These are phyloP conservation scores for Condylostylus longicornis DNA, from an alignment of 1,140 invertebrate genomes.

Conservation along the genomic window DNA sequence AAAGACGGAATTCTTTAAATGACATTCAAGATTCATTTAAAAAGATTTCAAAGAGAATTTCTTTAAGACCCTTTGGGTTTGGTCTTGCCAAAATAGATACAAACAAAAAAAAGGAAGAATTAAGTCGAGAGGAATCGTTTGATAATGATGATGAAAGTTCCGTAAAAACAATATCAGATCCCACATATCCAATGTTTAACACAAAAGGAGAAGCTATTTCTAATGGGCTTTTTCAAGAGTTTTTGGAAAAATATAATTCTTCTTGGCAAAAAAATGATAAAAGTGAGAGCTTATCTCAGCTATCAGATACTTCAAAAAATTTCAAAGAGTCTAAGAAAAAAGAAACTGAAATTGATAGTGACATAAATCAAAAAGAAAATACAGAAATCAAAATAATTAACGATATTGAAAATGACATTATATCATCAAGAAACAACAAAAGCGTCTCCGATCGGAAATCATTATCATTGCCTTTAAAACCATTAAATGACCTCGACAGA, in stretches of 20 bases:
- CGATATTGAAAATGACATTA: background rate
- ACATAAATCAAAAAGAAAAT: too few relatives aligned
- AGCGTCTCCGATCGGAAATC: slow-evolving; percentile 44
- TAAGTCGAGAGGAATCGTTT: slow-evolving; percentile 31
- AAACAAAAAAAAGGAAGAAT: slow-evolving; percentile 19
- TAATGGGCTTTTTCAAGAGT: slow-evolving; percentile 51
- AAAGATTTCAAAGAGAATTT: slow-evolving; percentile 35
- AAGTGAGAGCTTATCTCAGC: too few relatives aligned
- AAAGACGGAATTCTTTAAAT: slow-evolving; percentile 32
- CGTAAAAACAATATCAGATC: slow-evolving; percentile 55
- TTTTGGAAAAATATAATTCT: slow-evolving; percentile 40
- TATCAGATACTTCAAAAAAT: too few relatives aligned
- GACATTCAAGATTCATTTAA: slow-evolving; percentile 40
- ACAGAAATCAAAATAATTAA: background rate
- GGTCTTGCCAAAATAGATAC: slow-evolving; percentile 10
- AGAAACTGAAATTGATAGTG: slow-evolving; percentile 15
- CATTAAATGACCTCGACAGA: slow-evolving; percentile 34
- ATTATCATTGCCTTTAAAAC: slow-evolving; percentile 54
- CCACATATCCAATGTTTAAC: slow-evolving; percentile 57
- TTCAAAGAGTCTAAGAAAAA: too few relatives aligned
- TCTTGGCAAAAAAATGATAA: slow-evolving; percentile 14
- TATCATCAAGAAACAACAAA: slow-evolving; percentile 6
- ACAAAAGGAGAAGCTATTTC: slow-evolving; percentile 55
- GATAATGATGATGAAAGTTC: slow-evolving; percentile 24
- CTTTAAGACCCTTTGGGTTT: slow-evolving; percentile 21